Conservation (phyloP, 2,797 vertebrate species). For the Silurus lanzhouensis region DNA sequence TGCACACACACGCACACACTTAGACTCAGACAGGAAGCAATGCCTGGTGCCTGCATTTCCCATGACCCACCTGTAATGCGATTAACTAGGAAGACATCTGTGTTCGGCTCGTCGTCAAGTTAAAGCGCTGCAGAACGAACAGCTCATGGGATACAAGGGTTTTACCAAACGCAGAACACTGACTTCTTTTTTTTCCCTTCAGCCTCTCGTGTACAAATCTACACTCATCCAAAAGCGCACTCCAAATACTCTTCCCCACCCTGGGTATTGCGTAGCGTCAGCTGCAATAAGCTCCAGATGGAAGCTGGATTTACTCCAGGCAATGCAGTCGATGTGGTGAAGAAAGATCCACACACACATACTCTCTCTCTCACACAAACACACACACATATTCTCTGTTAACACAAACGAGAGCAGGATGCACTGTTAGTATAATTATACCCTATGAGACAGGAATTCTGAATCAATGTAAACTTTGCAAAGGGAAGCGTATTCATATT, state of each 20-base stretch:
- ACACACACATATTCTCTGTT: slow-evolving; percentile 9
- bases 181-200: background rate
- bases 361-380: slow-evolving; percentile 50
- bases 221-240: slow-evolving; percentile 54
- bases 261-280: slow-evolving; percentile 75
- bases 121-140: slow-evolving; percentile 11
- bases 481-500: background rate
- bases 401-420: slow-evolving; percentile 13
- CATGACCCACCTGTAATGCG: slow-evolving; percentile 52
- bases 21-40: slow-evolving; percentile 32
- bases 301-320: slow-evolving; percentile 73
- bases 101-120: slow-evolving; percentile 18
- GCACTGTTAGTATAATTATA: background rate
- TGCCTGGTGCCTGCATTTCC: slow-evolving; percentile 46
- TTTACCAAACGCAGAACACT: background rate
- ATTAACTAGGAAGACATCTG: slow-evolving; percentile 38
- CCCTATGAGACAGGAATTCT: background rate
- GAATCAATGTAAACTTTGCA: background rate
- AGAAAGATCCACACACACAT: slow-evolving; percentile 64
- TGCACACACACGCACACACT: background rate
- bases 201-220: background rate
- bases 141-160: background rate
- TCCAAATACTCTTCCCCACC: slow-evolving; percentile 60
- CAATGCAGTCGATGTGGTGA: slow-evolving; percentile 76
- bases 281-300: slow-evolving; percentile 83